phyloP scores from a whole-genome alignment of 2,797 vertebrate genomes.

The Iguana delicatissima region DNA sequence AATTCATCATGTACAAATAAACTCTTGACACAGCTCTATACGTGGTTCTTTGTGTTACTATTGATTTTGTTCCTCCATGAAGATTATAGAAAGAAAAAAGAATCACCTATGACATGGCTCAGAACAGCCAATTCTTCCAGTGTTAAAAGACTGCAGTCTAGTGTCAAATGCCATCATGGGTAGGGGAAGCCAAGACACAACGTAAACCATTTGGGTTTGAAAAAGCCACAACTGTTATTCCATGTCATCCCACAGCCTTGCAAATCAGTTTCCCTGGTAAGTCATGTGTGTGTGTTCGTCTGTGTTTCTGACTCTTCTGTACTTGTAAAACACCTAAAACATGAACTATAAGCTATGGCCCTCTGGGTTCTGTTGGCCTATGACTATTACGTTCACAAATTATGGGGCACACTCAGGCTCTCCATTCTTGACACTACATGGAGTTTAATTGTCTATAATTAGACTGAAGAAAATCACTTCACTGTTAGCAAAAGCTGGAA shows the following conservation, averaged over 20 bases:
- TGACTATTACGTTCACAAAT: too few species aligned
- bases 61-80: background rate
- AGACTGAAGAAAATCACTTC: background rate
- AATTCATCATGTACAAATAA: background rate
- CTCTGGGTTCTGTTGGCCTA: background rate
- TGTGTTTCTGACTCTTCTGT: too few species aligned
- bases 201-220: too few species aligned
- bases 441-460: background rate
- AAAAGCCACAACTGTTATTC: too few species aligned
- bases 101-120: background rate
- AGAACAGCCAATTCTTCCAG: background rate
- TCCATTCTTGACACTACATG: background rate
- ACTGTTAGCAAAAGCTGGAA: background rate
- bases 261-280: too few species aligned
- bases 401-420: too few species aligned
- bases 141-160: background rate
- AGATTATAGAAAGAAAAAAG: background rate
- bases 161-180: too few species aligned
- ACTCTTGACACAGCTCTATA: background rate
- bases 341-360: background rate
- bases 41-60: background rate
- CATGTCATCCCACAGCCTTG: too few species aligned
- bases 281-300: too few species aligned
- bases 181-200: too few species aligned
- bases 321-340: background rate